Evolutionary conservation across 2,113 vertebrate genomes (phyloP).

Genomic region (Pseudorhombus dupliciocellatus): DNA sequence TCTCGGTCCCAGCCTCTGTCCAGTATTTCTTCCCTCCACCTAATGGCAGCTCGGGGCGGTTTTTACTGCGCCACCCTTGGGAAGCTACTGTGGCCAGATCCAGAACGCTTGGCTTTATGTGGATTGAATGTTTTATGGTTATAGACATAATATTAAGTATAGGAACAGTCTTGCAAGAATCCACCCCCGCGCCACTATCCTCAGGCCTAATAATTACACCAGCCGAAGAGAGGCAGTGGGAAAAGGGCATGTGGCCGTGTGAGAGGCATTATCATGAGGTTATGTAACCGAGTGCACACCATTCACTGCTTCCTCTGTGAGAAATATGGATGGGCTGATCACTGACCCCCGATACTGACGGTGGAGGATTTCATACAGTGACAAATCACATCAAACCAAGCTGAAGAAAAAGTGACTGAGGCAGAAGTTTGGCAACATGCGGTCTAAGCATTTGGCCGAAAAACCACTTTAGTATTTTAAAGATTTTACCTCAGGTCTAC

Average conservation of each 20-base stretch:
- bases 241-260: slow-evolving; percentile 10
- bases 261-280: slow-evolving; percentile 25
- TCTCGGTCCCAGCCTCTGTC: slow-evolving; percentile 31
- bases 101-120: slow-evolving; percentile 75
- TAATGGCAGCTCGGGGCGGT: slow-evolving; percentile 67
- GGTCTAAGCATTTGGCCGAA: not conserved
- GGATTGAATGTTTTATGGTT: slow-evolving; percentile 80
- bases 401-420: not conserved
- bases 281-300: slow-evolving; percentile 28
- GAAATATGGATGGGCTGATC: slow-evolving; percentile 8
- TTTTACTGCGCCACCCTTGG: slow-evolving; percentile 68
- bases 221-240: slow-evolving; percentile 43
- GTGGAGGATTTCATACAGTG: not conserved
- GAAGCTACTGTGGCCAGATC: slow-evolving; percentile 76
- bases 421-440: not conserved
- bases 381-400: slow-evolving; percentile 5
- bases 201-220: slow-evolving; percentile 59
- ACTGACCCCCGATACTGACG: slow-evolving; percentile 9
- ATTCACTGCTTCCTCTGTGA: not conserved
- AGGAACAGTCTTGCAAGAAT: slow-evolving; percentile 67
- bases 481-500: not conserved
- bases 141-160: slow-evolving; percentile 76
- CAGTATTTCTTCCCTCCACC: slow-evolving; percentile 65
- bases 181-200: slow-evolving; percentile 47
- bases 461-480: not conserved